phyloP scores from a whole-genome alignment of 2,797 vertebrate genomes.

The Micromesistius poutassou region DNA sequence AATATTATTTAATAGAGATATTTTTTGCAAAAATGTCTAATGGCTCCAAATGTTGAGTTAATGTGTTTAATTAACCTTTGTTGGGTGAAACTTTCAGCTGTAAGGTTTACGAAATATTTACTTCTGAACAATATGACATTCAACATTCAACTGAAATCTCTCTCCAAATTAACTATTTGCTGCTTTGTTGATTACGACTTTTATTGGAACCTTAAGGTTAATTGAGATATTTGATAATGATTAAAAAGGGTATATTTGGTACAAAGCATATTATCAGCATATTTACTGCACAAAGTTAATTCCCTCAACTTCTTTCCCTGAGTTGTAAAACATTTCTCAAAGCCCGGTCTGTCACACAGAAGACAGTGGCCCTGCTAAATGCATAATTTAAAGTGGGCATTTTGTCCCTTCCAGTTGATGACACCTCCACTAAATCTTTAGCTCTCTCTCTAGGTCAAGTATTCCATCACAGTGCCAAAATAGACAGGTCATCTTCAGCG shows the following conservation, averaged over 20 bases:
- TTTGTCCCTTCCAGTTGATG: conserved; percentile 43
- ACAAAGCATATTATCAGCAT: not conserved
- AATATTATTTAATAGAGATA: no score
- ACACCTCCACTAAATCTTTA: conserved; percentile 64
- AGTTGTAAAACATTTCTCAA: not conserved
- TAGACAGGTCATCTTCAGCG: conserved; percentile 26
- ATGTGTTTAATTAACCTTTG: not conserved
- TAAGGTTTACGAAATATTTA: not conserved
- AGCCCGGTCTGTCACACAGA: not conserved
- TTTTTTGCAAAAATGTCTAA: no score
- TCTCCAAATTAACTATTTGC: not conserved
- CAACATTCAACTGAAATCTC: not conserved
- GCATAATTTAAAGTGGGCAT: conserved; percentile 45
- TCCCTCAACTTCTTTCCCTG: not conserved
- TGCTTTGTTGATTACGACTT: not conserved
- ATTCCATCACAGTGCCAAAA: conserved; percentile 64
- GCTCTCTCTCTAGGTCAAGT: conserved; percentile 51
- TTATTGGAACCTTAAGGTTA: not conserved
- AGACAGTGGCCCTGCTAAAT: conserved; percentile 10
- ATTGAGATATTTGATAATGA: not conserved
- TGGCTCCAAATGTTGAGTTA: not conserved
- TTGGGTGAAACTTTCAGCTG: not conserved
- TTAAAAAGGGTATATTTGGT: not conserved
- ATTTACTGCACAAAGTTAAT: not conserved
- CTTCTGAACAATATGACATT: not conserved